These are phyloP conservation scores for Stenchaetothrips biformis DNA, from an alignment of 2,888 invertebrate genomes.

Conservation along the genomic window DNA sequence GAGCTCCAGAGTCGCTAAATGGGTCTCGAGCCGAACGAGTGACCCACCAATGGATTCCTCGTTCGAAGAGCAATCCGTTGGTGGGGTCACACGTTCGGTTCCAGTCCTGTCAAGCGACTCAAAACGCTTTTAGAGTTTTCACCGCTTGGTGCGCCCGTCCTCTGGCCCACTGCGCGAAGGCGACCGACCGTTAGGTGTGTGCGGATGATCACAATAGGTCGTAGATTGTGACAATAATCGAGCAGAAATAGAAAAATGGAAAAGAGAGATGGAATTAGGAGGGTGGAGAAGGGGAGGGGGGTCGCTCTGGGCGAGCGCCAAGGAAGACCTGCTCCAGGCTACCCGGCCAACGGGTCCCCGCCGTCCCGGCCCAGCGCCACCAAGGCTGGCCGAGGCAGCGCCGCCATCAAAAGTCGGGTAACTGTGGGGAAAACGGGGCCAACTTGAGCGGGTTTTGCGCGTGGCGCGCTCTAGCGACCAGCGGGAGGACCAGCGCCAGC, in stretches of 20 bases:
- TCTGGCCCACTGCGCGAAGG: too few species aligned
- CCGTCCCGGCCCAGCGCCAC: not conserved
- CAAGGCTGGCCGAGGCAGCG: too few species aligned
- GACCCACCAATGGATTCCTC: too few species aligned
- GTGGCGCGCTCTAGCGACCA: not conserved
- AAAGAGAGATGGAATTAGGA: conserved; percentile 2
- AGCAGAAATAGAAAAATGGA: conserved; percentile 27
- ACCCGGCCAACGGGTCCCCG: not conserved
- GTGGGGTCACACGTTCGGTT: too few species aligned
- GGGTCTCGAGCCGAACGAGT: too few species aligned
- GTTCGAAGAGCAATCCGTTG: too few species aligned
- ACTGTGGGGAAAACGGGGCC: not conserved
- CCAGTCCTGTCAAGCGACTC: too few species aligned
- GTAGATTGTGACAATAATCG: conserved; percentile 28
- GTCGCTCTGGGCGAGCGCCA: not conserved
- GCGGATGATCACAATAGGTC: conserved; percentile 24
- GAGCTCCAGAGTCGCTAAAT: too few species aligned
- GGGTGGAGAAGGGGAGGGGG: not conserved
- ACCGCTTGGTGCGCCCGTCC: too few species aligned
- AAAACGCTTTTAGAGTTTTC: too few species aligned
- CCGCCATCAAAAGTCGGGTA: too few species aligned
- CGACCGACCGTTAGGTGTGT: conserved; percentile 2
- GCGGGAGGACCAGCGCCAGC: not conserved
- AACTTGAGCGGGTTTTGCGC: not conserved
- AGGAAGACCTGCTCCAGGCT: not conserved